phyloP scores from a whole-genome alignment of 2,888 invertebrate genomes.

The Automeris io region DNA sequence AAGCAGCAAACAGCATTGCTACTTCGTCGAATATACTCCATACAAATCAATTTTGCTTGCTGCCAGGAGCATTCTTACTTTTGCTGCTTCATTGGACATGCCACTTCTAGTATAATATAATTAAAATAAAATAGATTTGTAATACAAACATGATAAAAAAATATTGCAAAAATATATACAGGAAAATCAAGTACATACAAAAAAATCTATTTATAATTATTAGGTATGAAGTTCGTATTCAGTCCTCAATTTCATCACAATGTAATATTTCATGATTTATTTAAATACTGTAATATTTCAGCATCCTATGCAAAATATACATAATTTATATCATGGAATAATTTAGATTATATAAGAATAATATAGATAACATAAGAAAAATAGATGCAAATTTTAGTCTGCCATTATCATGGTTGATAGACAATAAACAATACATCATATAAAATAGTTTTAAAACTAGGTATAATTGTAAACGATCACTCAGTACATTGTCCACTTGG shows the following conservation, averaged over 20 bases:
- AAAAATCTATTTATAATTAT: constrained; percentile 2
- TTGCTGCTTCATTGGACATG: too few species aligned
- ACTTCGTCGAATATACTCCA: too few species aligned
- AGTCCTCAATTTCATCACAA: constrained; percentile 63
- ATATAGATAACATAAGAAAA: constrained; percentile 1
- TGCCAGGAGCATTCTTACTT: too few species aligned
- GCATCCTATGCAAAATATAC: constrained; percentile 39
- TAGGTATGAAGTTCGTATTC: constrained; percentile 36
- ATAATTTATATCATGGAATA: constrained; percentile 8
- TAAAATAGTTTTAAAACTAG: constrained; percentile 4
- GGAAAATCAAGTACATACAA: constrained; percentile 5
- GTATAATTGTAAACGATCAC: constrained; percentile 1
- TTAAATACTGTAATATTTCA: constrained; percentile 28
- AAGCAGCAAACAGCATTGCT: too few species aligned
- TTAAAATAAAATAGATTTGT: constrained; percentile 45
- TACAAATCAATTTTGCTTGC: too few species aligned
- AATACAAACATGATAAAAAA: constrained; percentile 37
- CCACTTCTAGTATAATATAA: constrained; percentile 27
- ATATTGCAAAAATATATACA: constrained; percentile 52
- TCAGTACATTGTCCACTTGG: constrained; percentile 1
- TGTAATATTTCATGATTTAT: constrained; percentile 51
- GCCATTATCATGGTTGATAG: constrained; percentile 6
- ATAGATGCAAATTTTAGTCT: constrained; percentile 1
- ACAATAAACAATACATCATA: constrained; percentile 1
- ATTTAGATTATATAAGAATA: constrained; percentile 7